phyloP scores from a whole-genome alignment of 2,113 vertebrate species.

The Bambusicola thoracicus region DNA sequence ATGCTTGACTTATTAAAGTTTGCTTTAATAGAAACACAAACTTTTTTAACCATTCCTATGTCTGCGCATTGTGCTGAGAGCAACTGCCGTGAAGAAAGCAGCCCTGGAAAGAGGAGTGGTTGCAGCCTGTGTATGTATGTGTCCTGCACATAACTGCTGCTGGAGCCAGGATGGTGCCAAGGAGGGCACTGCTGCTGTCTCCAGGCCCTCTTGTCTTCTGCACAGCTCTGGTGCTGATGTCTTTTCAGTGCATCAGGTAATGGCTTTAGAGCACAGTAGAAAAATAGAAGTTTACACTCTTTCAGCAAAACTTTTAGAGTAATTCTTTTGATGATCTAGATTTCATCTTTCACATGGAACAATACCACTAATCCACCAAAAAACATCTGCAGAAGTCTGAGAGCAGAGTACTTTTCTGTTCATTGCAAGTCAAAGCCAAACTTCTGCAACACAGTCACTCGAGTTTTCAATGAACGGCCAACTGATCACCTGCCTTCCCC shows the following conservation, averaged over 20 bases:
- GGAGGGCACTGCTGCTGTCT: not conserved
- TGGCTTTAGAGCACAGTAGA: not conserved
- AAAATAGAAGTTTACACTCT: not conserved
- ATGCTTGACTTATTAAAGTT: not conserved
- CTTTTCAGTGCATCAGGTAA: not conserved
- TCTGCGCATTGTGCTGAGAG: not conserved
- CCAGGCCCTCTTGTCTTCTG: not conserved
- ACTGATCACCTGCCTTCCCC: no score
- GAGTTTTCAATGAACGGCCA: no score
- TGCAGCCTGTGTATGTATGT: not conserved
- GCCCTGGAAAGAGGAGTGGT: not conserved
- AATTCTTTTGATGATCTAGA: not conserved
- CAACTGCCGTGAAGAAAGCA: not conserved
- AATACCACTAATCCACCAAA: not conserved
- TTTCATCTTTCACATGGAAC: not conserved
- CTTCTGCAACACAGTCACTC: not conserved
- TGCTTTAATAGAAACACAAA: not conserved
- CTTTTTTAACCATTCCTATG: not conserved
- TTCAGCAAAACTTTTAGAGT: not conserved
- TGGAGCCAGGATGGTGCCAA: not conserved
- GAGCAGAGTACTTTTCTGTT: not conserved
- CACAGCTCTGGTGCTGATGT: not conserved
- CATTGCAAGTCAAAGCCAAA: not conserved
- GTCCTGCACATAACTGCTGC: no score
- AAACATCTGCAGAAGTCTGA: not conserved